Conservation (phyloP, 2,888 invertebrate genomes). For the Drosophila seclusa region DNA sequence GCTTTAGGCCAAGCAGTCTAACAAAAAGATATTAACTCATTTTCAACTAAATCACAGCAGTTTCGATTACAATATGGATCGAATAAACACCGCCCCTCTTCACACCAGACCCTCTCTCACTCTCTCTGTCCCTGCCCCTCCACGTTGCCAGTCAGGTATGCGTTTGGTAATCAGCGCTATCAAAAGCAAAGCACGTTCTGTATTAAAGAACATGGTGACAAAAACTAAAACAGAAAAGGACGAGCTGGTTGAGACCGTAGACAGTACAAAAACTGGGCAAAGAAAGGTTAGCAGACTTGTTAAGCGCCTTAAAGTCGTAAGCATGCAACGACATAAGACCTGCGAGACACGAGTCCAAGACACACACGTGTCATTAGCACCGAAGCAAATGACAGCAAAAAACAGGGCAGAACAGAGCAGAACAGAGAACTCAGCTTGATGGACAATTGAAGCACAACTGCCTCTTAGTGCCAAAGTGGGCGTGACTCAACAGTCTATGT, state of each 20-base stretch:
- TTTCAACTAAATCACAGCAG: constrained; percentile 12
- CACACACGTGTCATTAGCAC: constrained; percentile 65
- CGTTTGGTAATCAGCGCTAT: constrained; percentile 63
- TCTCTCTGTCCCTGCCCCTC: neutral
- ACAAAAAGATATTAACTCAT: neutral
- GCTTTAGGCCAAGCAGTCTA: neutral
- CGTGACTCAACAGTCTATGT: constrained; percentile 19
- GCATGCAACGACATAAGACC: constrained; percentile 46
- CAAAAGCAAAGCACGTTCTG: constrained; percentile 65
- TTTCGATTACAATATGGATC: constrained; percentile 38
- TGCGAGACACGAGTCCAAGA: constrained; percentile 28
- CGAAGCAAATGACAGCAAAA: constrained; percentile 17
- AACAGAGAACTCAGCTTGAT: constrained; percentile 33
- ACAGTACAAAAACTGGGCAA: constrained; percentile 24
- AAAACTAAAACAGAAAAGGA: constrained; percentile 23
- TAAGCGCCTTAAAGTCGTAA: constrained; percentile 62
- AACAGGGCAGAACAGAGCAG: neutral
- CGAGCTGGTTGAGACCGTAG: constrained; percentile 7
- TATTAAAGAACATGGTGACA: constrained; percentile 47
- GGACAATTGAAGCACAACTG: constrained; percentile 46
- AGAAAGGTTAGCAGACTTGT: constrained; percentile 57
- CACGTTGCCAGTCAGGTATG: constrained; percentile 1
- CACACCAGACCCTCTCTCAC: neutral
- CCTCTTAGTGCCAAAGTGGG: constrained; percentile 27
- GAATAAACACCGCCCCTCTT: constrained; percentile 25